Base-by-base conservation (phyloP, 2,888 invertebrate genomes). In the Copidosoma aretas region DNA sequence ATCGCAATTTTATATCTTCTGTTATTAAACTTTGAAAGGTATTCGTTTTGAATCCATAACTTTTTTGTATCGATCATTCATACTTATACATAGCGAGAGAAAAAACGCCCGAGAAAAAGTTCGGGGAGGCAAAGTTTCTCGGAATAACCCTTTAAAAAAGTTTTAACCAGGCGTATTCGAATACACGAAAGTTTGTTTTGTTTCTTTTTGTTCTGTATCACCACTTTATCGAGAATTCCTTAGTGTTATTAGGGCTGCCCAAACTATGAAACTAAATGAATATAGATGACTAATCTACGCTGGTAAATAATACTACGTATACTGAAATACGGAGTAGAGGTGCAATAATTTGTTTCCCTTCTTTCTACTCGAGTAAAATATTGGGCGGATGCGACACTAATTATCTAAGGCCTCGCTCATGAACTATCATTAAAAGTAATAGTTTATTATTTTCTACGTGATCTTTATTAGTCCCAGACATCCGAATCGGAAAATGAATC, bases 361-460 rank as follows among this genome's bases (percentile, higher is more conserved):
- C 56, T 61, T 10, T 51, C 53, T 66, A 64, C 56, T 60, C 57
- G 66, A 71, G 68, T 71, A 75, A 79, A 79, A 76, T 79, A 77
- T 81, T 83, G 83, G 83, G 83, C 83, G 83, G 83, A 83, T 83
- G 81, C 79, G 80, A 81, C 32, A 32, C 82, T 83, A 82, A 80
- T 77, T 80, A 82, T 78, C 83, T 83, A 83, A 83, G 83, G 83
- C 83, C 83, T 82, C 82, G 77, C 83, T 82, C 80, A 81, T 81
- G 75, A 78, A 78, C 78, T 64, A 68, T 72, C 60, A 68, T 72
- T 74, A 54, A 54, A 24, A 52, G 14, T 21, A 14, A 52, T 58
- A 22, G 19, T 32, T 56, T 17, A 57, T 62, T 53, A 52, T 10
- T 39, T 56, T 74, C 73, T 76, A 73, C 68, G 75, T 60, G 51